Percentiles rank a stretch among this genome's conserved stretches.
Evolutionary conservation across 2,797 vertebrate species (phyloP).

Genomic region (Helarctos malayanus): DNA sequence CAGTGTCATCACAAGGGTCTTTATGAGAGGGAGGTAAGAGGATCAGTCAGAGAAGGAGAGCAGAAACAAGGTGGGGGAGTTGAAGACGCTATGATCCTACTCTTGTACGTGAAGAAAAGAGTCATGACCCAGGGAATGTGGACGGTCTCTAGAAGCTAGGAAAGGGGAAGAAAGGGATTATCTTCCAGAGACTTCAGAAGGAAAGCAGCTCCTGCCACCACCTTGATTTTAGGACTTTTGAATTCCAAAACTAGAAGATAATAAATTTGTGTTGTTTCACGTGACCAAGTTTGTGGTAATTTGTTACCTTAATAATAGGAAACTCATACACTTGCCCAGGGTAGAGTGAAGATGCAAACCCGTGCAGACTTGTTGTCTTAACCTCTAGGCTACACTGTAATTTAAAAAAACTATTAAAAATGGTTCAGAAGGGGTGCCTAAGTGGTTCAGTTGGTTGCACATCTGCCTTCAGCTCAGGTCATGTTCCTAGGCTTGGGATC

Average conservation of each 20-base stretch:
- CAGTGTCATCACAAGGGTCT: background rate
- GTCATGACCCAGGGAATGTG: background rate
- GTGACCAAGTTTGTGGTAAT: background rate
- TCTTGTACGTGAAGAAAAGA: background rate
- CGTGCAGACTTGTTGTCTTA: background rate
- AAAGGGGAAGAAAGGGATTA: background rate
- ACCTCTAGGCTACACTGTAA: background rate
- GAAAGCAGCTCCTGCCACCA: background rate
- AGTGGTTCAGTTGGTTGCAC: background rate
- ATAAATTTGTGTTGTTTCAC: background rate
- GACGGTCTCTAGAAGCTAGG: background rate
- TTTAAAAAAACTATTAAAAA: background rate
- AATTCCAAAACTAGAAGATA: background rate
- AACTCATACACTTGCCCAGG: background rate
- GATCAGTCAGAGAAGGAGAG: background rate
- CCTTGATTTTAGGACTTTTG: background rate
- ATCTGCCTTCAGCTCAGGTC: background rate
- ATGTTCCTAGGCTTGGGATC: background rate
- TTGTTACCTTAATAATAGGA: background rate
- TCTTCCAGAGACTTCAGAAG: background rate
- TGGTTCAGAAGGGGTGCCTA: background rate
- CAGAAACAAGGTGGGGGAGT: background rate
- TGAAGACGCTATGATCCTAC: background rate
- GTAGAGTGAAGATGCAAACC: background rate
- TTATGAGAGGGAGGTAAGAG: background rate